Base-by-base conservation (phyloP, 1,140 invertebrate species). In the Tetramorium parvispinum region DNA sequence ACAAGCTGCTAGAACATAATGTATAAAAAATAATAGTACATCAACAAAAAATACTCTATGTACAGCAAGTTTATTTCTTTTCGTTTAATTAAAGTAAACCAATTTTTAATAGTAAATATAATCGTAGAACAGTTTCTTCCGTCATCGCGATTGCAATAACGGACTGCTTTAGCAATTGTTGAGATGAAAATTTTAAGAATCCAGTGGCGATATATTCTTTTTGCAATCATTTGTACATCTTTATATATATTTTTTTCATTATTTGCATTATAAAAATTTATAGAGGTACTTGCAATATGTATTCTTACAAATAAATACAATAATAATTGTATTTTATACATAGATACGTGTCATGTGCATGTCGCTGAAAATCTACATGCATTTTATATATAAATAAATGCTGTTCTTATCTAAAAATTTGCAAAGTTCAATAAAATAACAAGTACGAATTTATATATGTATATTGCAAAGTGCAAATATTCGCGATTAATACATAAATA, bases 11-110 rank as follows among this genome's bases (percentile, higher is more conserved):
- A 59, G 82, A 59, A 89, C 85, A 61, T 78, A 79, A 89, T 71
- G 32, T 83, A 79, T 91, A 86, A 79, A 91, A 91, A 93, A 94
- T 91, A 93, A 94, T 92, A 90, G 93, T 94, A 93, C 92, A 90
- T 93, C 93, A 93, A 94, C 92, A 93, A 93, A 94, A 93, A 90
- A 87, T 89, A 92, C 89, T 94, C 93, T 95, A 95, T 95, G 92
- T 94, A 95, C 94, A 95, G 91, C 89, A 91, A 85, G 91, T 94
- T 94, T 93, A 94, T 94, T 95, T 93, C 87, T 85, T 68, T 93
- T 90, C 85, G 86, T 87, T 92, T 90, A 92, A 91, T 79, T 92
- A 93, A 94, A 93, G 86, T 92, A 91, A 46, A 93, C 92, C 77
- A 86, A 88, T 89, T 46, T 85, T 89, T 94, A 93, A 92, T 85